A percentile compares a stretch with the other conserved stretches of the same genome.
Conservation (phyloP, 1,140 invertebrate genomes). For the Dysdera silvatica region DNA sequence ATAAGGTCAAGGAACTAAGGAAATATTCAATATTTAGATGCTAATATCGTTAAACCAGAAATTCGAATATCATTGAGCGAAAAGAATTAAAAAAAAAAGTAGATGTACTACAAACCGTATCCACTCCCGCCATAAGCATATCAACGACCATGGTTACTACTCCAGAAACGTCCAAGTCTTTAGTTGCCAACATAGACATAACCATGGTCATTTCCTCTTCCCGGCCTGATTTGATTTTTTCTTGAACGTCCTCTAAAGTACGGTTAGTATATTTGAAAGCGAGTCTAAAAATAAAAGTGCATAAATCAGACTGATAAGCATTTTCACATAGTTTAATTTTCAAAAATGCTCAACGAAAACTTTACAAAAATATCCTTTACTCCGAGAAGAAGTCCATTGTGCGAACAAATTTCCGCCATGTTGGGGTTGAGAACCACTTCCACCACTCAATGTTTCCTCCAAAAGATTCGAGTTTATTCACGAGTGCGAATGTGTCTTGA, state of each 20-base stretch:
- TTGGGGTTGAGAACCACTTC: constrained; percentile 61
- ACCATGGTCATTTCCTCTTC: constrained; percentile 45
- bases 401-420: constrained; percentile 14
- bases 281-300: constrained; percentile 9
- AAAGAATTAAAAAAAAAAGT: too few relatives aligned
- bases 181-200: constrained; percentile 53
- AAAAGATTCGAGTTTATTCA: constrained; percentile 67
- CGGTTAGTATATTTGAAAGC: constrained; percentile 40
- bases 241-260: constrained; percentile 58
- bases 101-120: too few relatives aligned
- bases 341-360: not conserved
- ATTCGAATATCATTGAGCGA: too few relatives aligned
- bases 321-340: constrained; percentile 62
- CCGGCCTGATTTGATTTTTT: constrained; percentile 21
- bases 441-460: constrained; percentile 62
- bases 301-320: too few relatives aligned
- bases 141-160: constrained; percentile 70
- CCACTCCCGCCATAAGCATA: constrained; percentile 72
- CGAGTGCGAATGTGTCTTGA: constrained; percentile 58
- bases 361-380: not conserved
- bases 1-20: too few relatives aligned
- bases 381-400: constrained; percentile 19
- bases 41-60: too few relatives aligned
- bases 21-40: too few relatives aligned
- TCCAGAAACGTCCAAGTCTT: constrained; percentile 3